phyloP scores from a whole-genome alignment of 2,888 invertebrate species.

The Sarcophaga caerulescens region DNA sequence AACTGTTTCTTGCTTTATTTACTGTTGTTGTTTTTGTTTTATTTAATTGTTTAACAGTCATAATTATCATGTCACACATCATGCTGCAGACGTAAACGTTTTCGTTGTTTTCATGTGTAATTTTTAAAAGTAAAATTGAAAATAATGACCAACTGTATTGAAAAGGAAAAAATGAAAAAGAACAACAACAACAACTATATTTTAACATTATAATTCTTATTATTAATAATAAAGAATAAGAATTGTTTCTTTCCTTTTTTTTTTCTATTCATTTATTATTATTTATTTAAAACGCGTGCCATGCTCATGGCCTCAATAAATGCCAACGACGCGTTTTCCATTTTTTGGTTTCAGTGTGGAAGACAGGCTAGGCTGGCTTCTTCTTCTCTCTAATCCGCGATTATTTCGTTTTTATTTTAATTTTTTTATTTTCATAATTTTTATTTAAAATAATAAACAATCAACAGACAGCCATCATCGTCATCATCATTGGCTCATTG shows the following conservation, averaged over 20 bases:
- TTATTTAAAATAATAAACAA: slow-evolving; percentile 23
- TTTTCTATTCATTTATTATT: not conserved
- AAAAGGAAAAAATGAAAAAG: slow-evolving; percentile 5
- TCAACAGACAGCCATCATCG: slow-evolving; percentile 2
- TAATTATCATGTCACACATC: not conserved
- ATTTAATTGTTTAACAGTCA: not conserved
- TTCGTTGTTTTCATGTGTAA: no score
- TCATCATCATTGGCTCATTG: not conserved
- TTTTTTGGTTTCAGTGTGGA: slow-evolving; percentile 4
- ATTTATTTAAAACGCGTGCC: slow-evolving; percentile 57
- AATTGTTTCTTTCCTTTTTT: not conserved
- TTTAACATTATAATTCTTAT: not conserved
- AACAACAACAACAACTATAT: not conserved
- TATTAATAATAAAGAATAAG: not conserved
- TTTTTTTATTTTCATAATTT: slow-evolving; percentile 29
- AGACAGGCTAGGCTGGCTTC: no score
- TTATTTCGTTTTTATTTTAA: not conserved
- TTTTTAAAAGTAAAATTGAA: not conserved
- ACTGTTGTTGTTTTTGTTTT: not conserved
- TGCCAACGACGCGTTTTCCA: slow-evolving; percentile 46
- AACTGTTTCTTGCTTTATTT: not conserved
- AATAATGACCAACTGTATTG: not conserved
- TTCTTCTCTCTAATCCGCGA: no score
- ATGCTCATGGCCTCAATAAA: slow-evolving; percentile 51
- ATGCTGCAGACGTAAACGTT: not conserved